phyloP scores from a whole-genome alignment of 2,113 vertebrate species.

The Anarrhichthys ocellatus region DNA sequence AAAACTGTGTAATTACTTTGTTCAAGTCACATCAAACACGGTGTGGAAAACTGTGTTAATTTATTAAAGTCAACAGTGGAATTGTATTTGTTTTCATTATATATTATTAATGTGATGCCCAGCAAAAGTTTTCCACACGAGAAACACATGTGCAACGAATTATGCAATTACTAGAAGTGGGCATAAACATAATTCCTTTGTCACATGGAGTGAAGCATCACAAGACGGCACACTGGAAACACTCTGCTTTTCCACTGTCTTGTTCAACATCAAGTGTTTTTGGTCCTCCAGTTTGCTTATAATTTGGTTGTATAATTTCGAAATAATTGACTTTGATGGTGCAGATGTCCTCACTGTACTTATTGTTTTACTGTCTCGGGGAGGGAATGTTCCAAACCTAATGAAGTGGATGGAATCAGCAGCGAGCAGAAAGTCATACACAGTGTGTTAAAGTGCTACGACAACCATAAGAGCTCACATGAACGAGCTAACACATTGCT shows the following conservation, averaged over 20 bases:
- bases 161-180: constrained; percentile 22
- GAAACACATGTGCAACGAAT: constrained; percentile 34
- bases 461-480: neutral
- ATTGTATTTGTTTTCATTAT: constrained; percentile 66
- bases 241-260: constrained; percentile 42
- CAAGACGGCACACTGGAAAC: constrained; percentile 34
- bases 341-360: neutral
- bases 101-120: constrained; percentile 54
- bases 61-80: constrained; percentile 68
- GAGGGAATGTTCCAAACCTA: neutral
- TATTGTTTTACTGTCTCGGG: neutral
- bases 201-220: constrained; percentile 39
- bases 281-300: constrained; percentile 39
- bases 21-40: constrained; percentile 61
- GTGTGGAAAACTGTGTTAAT: constrained; percentile 67
- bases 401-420: neutral
- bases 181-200: constrained; percentile 42
- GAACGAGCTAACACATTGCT: neutral
- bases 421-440: neutral
- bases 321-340: constrained; percentile 32
- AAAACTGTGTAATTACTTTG: constrained; percentile 49
- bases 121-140: constrained; percentile 39
- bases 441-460: neutral
- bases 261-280: constrained; percentile 28
- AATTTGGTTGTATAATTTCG: constrained; percentile 26